Evolutionary conservation across 2,797 vertebrate species (phyloP), one percentile per base, ranked within the genome.

Genomic region (Kryptolebias ocellatus): DNA sequence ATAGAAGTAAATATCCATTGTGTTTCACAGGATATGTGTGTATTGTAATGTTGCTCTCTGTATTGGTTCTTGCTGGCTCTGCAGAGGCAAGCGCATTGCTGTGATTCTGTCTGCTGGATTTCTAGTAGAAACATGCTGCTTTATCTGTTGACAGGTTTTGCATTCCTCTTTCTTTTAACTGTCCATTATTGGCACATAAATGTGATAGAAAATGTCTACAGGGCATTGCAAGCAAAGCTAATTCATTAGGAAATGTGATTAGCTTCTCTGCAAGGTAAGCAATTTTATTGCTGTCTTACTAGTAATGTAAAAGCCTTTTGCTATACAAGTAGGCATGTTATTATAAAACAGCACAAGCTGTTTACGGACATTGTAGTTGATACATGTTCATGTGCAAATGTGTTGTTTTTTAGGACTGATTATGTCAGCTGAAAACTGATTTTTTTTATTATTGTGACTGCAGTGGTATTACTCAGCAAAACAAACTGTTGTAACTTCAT

Each of bases 81-180:
- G 91, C 87, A 91, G 87, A 87, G 88, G 69, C 77, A 88, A 80
- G 79, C 78, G 83, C 89, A 90, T 81, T 90, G 90, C 87, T 87
- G 87, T 85, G 84, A 78, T 90, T 88, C 78, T 64, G 71, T 83
- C 68, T 83, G 83, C 81, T 74, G 69, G 73, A 67, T 60, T 79
- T 78, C 83, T 74, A 49, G 64, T 51, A 81, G 64, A 80, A 76
- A 77, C 76, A 50, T 37, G 60, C 60, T 73, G 74, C 74, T 71
- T 78, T 60, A 79, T 84, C 73, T 80, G 61, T 73, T 79, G 60
- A 75, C 67, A 83, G 78, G 49, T 61, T 64, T 27, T 61, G 62
- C 42, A 18, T 65, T 83, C 34, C 39, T 51, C 42, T 74, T 60
- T 46, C 84, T 52, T 55, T 84, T 64, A 68, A 44, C 64, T 67